Evolutionary conservation across 2,113 vertebrate genomes (phyloP).

Genomic region (Chamaea fasciata): DNA sequence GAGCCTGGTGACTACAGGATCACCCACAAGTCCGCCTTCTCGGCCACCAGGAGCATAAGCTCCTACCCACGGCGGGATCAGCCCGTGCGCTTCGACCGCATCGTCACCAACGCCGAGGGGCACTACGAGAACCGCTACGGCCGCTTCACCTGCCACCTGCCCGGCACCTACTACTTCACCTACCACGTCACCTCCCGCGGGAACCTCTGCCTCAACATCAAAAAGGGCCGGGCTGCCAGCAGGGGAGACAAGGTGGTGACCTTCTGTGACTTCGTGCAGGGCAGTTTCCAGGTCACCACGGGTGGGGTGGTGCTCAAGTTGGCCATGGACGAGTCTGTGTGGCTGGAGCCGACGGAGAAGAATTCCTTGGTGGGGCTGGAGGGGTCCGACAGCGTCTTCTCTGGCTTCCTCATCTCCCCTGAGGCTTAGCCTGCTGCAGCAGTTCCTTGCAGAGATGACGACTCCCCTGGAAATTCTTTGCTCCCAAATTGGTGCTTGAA

Average conservation of each 20-base stretch:
- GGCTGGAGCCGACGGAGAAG: slow-evolving; percentile 66
- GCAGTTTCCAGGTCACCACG: slow-evolving; percentile 71
- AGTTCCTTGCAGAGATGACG: background rate
- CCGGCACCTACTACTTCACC: slow-evolving; percentile 81
- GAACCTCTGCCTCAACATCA: slow-evolving; percentile 72
- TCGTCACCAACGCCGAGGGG: slow-evolving; percentile 21
- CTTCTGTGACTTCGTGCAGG: slow-evolving; percentile 72
- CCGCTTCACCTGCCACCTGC: slow-evolving; percentile 68
- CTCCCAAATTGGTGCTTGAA: background rate
- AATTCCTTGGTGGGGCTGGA: slow-evolving; percentile 66
- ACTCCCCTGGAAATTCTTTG: background rate
- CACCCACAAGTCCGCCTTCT: slow-evolving; percentile 69
- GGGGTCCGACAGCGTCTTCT: slow-evolving; percentile 78
- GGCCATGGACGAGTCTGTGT: slow-evolving; percentile 37
- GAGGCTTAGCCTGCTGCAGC: background rate
- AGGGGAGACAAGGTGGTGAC: slow-evolving; percentile 41
- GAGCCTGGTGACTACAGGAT: slow-evolving; percentile 60
- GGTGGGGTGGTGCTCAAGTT: slow-evolving; percentile 74
- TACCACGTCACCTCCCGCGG: slow-evolving; percentile 74
- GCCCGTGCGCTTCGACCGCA: slow-evolving; percentile 64
- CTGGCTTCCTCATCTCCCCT: slow-evolving; percentile 79
- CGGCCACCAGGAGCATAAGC: slow-evolving; percentile 19
- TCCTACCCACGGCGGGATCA: background rate
- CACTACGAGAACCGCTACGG: slow-evolving; percentile 62
- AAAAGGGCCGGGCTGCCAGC: slow-evolving; percentile 24